Base-by-base conservation (phyloP, 2,113 vertebrate genomes). In the Muntiacus muntjak region DNA sequence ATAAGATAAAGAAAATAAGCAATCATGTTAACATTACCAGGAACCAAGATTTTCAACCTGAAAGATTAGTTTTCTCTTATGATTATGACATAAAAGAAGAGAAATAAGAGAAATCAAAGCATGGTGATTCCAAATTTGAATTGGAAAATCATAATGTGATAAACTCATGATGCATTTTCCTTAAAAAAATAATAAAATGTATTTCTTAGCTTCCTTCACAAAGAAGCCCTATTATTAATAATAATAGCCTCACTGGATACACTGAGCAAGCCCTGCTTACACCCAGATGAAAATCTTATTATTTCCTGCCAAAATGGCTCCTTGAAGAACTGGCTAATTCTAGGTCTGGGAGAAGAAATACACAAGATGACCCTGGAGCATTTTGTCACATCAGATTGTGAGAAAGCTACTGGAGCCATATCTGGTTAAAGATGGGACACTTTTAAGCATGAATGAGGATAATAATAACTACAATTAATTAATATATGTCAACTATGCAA, bases 11-110 rank as follows among this genome's bases (percentile, higher is more conserved):
- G 11, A 47, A 86, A 93, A 54, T 54, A 94, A 82, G 25, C 55
- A 50, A 52, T 81, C 52, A 81, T 36, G 33, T 45, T 79, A 47
- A 36, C 85, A n/a, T 83, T 84, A 88, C 55, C 54, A 62, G 74
- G 30, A 91, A 93, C 45, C 23, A 92, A 81, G 81, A 96, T 79
- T 96, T 97, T 62, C 86, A 95, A 28, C 21, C 5, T 90, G 7
- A 89, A 71, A 76, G n/a, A 81, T 76, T 82, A 90, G 14, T 87
- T 96, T 93, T 96, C 28, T 93, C n/a, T 82, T 87, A 64, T 47
- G 25, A 71, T 30, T 45, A 47, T 95, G 62, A 84, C 33, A 50
- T 83, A 91, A 89, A 89, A 92, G 43, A 94, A 86, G 23, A 60
- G 12, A 45, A 45, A 43, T 43, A 43, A 43, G 43, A 43, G 43